Base-by-base conservation (phyloP, 2,888 invertebrate species). In the Carcina quercana region DNA sequence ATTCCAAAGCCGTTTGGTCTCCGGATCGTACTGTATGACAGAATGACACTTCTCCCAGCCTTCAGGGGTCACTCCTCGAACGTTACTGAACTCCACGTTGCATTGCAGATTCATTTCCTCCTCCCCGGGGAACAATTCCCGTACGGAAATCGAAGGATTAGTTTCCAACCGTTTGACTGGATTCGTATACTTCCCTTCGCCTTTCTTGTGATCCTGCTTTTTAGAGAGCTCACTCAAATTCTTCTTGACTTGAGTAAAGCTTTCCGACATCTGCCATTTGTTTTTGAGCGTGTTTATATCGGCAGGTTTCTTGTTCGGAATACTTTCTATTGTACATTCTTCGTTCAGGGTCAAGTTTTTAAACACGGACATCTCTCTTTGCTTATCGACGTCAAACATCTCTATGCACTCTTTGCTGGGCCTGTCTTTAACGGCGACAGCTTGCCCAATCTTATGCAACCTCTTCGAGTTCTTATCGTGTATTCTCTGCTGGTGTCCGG, bases 11-110 rank as follows among this genome's bases (percentile, higher is more conserved):
- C 87, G 85, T 36, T 91, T 92, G 0, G 94, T 94, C n/a, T 93
- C 92, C 8, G 87, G 83, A 52, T 94, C 94, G 43, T 93, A 94
- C 52, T 94, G 94, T 31, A 95, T 89, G 50, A 90, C 88, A 0
- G 92, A 88, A 42, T 87, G 88, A 45, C 93, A 92, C 38, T 92
- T 91, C 47, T 94, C 93, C 94, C 94, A 94, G 0, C 93, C 93
- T 52, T 93, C 93, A 0, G 92, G 92, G 0, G 93, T 93, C 0
- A 91, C 86, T 0, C 90, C 91, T 49, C 88, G 87, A 0, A 88
- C 86, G 37, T 88, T 90, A 21, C 86, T 86, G 40, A 94, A 94
- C 28, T 94, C 93, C 28, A 93, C 87, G 52, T 89, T 89, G 14
- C 91, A 92, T 21, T 89, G 89, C 10, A 94, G 69, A 32, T 91